phyloP scores from a whole-genome alignment of 1,140 invertebrate genomes.

The Thalassaphorura encarpata region DNA sequence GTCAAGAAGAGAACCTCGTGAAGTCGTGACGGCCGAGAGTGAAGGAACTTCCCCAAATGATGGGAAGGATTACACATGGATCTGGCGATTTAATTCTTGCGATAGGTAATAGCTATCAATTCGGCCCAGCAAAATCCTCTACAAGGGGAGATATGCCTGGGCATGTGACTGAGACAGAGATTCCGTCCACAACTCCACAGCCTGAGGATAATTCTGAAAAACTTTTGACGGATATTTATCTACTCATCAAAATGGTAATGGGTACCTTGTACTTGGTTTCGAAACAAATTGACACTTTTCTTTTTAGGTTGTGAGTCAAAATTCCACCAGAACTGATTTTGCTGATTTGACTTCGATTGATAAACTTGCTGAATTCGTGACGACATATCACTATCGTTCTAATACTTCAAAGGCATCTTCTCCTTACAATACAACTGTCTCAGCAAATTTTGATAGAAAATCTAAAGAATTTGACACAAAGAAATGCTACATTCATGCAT shows the following conservation, averaged over 20 bases:
- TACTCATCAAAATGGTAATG: slow-evolving; percentile 26
- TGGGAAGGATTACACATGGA: too few species aligned
- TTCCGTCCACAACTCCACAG: slow-evolving; percentile 23
- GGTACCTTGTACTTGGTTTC: too few species aligned
- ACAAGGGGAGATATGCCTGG: slow-evolving; percentile 30
- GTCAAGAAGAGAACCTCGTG: too few species aligned
- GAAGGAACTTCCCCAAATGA: too few species aligned
- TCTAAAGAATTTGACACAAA: slow-evolving; percentile 20
- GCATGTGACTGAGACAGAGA: slow-evolving; percentile 6
- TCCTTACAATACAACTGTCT: slow-evolving; percentile 24
- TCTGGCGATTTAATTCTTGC: too few species aligned
- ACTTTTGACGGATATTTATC: slow-evolving; percentile 23
- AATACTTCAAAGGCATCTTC: slow-evolving; percentile 16
- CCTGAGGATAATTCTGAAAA: slow-evolving; percentile 17
- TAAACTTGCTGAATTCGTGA: slow-evolving; percentile 27
- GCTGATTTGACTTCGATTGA: slow-evolving; percentile 14
- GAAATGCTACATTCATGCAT: slow-evolving; percentile 24
- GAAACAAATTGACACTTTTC: too few species aligned
- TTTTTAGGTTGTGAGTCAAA: slow-evolving; percentile 22
- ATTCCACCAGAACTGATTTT: slow-evolving; percentile 24
- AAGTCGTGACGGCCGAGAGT: too few species aligned
- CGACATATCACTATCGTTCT: slow-evolving; percentile 19
- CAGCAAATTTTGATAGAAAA: slow-evolving; percentile 15
- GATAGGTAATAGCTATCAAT: neutral
- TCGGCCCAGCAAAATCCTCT: slow-evolving; percentile 9